Evolutionary conservation across 2,113 vertebrate genomes (phyloP), one percentile per base, ranked within the genome.

Genomic region (Gallinago undulata): DNA sequence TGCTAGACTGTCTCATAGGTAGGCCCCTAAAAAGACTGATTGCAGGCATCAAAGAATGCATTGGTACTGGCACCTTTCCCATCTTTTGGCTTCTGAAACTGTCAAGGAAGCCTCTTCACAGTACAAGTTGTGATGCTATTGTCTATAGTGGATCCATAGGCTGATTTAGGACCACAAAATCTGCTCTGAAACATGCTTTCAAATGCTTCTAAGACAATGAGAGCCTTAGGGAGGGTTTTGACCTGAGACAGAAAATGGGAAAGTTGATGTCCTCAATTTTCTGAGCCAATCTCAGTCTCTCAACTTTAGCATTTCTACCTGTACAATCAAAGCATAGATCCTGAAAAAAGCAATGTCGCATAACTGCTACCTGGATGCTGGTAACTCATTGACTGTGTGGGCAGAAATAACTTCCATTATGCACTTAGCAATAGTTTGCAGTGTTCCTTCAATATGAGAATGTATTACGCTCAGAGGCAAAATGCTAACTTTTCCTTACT

Each of bases 381-480:
- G 23, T 79, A 91, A 78, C 16, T 92, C 62, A 62, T 15, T 48
- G 23, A 23, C 39, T 87, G 43, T 73, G 80, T 92, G 31, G 66
- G 67, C 80, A 93, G 84, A 92, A 92, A 70, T 79, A 76, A 45
- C 51, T 87, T 83, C 64, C 31, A 77, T 86, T 80, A 88, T 39
- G 50, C 6, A 9, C n/a, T 86, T 45, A n/a, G 62, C 25, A 93
- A 69, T n/a, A 93, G 21, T 76, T 86, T 84, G 23, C 47, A 56
- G 41, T 72, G 35, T 55, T 90, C 63, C 68, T 94, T 63, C 31
- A 5, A 18, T 60, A 60, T 43, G 47, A 80, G 87, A 85, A 72
- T 50, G 12, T 68, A 56, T 78, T 83, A 57, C 0, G 0, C 43
- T 89, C 37, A 35, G 37, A 93, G 25, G 31, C 21, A 83, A 75